A percentile compares a stretch with the other conserved stretches of the same genome.
These are phyloP conservation scores for Pogonocichla stellata DNA, from an alignment of 2,113 vertebrate species.

Conservation along the genomic window DNA sequence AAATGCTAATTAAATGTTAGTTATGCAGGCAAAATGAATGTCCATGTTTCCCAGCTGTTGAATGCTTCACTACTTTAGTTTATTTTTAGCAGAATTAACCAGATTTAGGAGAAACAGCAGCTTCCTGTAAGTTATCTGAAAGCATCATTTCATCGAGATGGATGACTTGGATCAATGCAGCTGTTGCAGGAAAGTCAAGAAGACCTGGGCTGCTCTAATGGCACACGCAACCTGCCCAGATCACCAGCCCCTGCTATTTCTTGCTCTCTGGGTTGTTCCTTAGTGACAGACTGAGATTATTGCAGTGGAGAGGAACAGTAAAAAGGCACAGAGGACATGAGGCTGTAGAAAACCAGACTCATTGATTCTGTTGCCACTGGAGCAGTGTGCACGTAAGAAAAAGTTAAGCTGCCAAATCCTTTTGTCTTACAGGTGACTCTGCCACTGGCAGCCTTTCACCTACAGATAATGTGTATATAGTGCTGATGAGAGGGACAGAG, in stretches of 20 bases:
- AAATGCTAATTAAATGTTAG: not conserved
- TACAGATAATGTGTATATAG: not conserved
- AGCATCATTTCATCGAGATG: not conserved
- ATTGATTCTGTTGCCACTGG: not conserved
- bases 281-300: not conserved
- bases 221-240: not conserved
- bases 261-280: not conserved
- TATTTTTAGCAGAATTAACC: not conserved
- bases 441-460: not conserved
- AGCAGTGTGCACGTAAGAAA: not conserved
- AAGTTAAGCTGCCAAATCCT: not conserved
- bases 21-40: not conserved
- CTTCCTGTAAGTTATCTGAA: not conserved
- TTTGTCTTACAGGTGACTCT: not conserved
- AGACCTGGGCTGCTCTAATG: not conserved
- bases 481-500: not conserved
- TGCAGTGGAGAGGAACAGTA: not conserved
- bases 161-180: not conserved
- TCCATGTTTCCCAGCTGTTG: not conserved
- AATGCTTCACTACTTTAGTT: not conserved
- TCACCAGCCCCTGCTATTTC: not conserved
- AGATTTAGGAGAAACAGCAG: not conserved
- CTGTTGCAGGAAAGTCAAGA: not conserved
- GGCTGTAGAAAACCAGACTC: not conserved
- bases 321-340: not conserved